Conservation (phyloP, 2,888 invertebrate genomes). For the Ophonus ardosiacus region DNA sequence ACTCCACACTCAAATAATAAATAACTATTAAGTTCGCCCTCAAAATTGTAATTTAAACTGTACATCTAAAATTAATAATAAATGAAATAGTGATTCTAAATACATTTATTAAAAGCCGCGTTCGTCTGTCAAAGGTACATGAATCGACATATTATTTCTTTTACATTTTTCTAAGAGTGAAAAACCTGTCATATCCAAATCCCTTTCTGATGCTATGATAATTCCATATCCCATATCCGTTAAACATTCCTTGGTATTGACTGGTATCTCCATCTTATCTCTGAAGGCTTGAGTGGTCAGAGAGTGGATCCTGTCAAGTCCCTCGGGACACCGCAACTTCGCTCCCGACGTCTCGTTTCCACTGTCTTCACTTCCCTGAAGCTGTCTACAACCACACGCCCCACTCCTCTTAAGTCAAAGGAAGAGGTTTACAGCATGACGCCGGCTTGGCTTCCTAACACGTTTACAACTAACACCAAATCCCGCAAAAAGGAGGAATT, state of each 20-base stretch:
- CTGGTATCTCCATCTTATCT: background rate
- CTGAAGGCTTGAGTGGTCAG: constrained; percentile 14
- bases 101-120: too few species aligned
- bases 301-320: constrained; percentile 26
- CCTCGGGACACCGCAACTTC: constrained; percentile 33
- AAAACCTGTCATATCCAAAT: background rate
- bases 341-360: constrained; percentile 11
- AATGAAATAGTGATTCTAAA: too few species aligned
- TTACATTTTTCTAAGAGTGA: too few species aligned
- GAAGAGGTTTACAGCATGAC: too few species aligned
- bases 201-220: background rate
- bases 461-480: background rate
- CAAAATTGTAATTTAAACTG: too few species aligned
- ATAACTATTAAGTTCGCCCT: too few species aligned
- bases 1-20: too few species aligned
- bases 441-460: background rate
- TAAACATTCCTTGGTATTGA: background rate
- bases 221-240: background rate
- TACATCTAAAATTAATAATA: too few species aligned
- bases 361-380: background rate
- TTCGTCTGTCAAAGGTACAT: too few species aligned
- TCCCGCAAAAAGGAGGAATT: background rate
- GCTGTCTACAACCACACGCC: background rate
- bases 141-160: too few species aligned
- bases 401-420: background rate